Evolutionary conservation across 2,113 vertebrate genomes (phyloP), one percentile per base, ranked within the genome.

Genomic region (Aepyceros melampus): DNA sequence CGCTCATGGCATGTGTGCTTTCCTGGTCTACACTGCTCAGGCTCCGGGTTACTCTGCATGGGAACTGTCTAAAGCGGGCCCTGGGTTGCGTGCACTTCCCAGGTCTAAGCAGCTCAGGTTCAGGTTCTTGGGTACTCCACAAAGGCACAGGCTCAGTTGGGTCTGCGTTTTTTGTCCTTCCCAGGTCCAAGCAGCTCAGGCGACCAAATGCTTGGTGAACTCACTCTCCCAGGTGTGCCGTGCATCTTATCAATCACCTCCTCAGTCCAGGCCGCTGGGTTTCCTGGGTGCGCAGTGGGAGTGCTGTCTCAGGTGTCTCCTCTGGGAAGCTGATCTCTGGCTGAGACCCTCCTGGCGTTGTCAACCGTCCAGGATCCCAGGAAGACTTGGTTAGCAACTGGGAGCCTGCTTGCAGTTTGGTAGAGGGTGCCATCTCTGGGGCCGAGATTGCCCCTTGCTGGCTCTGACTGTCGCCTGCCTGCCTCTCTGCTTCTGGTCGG

Each of bases 381-480:
- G 60, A 62, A 33, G 60, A 15, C 60, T 62, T 62, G 29, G 60
- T 33, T 62, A 31, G 29, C 60, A 62, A 62, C 64, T 71, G 64
- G 33, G 33, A 36, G 64, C n/a, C 64, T 67, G 64, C 64, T 36
- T 36, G 64, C 64, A 36, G 16, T 67, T 67, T 36, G 64, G 64
- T 71, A 36, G n/a, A 36, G n/a, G n/a, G 0, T 21, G 64, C n/a
- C 64, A 6, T 71, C 64, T 36, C n/a, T 36, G 64, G n/a, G n/a
- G n/a, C n/a, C 0, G 5, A 71, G 67, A 23, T 71, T 40, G n/a
- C 67, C 19, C n/a, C 67, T 40, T 12, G 9, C 19, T 0, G 0
- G 19, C n/a, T 40, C 67, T 71, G n/a, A 21, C 67, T 71, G n/a
- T 36, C 0, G 17, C 64, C n/a, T 9, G 1, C 64, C 64, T 21